phyloP scores from a whole-genome alignment of 2,113 vertebrate species.

The Plecotus auritus region DNA sequence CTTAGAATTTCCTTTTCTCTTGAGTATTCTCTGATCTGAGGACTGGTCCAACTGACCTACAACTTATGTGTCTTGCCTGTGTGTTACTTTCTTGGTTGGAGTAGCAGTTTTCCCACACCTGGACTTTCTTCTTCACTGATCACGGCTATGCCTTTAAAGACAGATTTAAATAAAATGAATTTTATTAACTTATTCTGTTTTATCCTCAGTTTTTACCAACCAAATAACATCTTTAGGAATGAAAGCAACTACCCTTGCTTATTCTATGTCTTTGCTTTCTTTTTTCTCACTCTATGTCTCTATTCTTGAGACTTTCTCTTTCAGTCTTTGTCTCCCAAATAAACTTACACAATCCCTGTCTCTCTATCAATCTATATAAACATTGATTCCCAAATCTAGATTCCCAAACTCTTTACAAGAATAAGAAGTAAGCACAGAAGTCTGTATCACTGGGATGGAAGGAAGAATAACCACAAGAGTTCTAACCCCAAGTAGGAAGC shows the following conservation, averaged over 20 bases:
- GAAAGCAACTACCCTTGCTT: conserved; percentile 26
- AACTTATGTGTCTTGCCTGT: background rate
- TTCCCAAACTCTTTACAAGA: background rate
- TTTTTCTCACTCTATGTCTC: background rate
- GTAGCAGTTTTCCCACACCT: background rate
- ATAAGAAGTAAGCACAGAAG: background rate
- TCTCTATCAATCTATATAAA: background rate
- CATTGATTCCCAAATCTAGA: background rate
- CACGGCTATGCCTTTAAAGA: background rate
- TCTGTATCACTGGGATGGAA: background rate
- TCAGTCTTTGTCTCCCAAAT: background rate
- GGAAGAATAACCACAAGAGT: background rate
- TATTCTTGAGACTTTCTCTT: background rate
- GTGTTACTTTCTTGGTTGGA: background rate
- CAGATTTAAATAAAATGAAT: background rate
- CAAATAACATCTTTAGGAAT: conserved; percentile 14
- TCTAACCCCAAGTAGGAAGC: background rate
- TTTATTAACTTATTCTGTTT: background rate
- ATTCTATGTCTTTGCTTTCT: background rate
- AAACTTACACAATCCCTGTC: background rate
- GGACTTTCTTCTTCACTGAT: background rate
- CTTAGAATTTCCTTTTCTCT: conserved; percentile 17
- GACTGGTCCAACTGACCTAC: background rate
- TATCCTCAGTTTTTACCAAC: background rate
- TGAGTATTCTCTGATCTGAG: background rate